Conservation (phyloP, 2,797 vertebrate genomes). For the Fratercula arctica region DNA sequence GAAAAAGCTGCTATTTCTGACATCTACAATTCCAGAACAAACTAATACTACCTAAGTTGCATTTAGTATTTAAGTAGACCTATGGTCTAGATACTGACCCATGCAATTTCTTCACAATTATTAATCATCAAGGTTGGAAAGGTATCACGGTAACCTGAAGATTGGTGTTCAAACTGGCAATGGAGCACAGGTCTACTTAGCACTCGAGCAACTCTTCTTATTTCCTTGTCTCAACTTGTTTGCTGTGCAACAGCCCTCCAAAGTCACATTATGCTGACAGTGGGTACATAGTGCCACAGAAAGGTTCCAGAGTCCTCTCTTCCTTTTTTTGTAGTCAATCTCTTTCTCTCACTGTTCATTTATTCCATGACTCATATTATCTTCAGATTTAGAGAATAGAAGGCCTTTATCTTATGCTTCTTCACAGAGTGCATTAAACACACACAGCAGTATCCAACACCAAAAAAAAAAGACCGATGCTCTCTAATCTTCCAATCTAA, state of each 20-base stretch:
- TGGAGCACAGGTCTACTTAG: neutral
- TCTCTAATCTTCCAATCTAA: neutral
- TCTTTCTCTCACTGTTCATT: neutral
- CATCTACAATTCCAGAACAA: neutral
- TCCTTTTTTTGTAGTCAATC: neutral
- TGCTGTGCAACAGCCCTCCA: neutral
- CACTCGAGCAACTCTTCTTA: neutral
- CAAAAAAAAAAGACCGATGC: fast-evolving
- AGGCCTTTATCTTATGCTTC: neutral
- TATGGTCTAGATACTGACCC: neutral
- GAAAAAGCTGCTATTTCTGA: neutral
- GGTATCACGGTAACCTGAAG: neutral
- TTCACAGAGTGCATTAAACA: neutral
- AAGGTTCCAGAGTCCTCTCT: neutral
- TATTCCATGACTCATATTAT: neutral
- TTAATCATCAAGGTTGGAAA: neutral
- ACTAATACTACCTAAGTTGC: neutral
- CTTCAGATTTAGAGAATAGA: neutral
- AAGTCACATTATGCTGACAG: neutral
- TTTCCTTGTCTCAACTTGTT: neutral
- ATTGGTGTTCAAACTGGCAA: neutral
- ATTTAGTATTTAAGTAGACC: neutral
- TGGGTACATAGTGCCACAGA: neutral
- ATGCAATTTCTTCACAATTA: neutral
- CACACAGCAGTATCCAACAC: neutral